Conservation (phyloP, 2,113 vertebrate species). For the Paramormyrops kingsleyae region DNA sequence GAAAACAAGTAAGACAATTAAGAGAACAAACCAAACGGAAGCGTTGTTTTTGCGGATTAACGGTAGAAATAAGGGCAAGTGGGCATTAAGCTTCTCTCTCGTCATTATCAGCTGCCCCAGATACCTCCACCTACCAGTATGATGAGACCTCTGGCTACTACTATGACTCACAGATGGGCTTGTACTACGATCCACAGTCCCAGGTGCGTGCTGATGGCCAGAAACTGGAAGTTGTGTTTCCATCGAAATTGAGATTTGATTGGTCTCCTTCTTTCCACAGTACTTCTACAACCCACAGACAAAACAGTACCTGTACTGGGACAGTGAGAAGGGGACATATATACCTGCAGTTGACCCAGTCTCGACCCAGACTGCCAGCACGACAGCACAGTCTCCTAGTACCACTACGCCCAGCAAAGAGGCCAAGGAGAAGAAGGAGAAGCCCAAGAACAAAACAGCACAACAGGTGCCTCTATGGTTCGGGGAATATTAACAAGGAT, state of each 20-base stretch:
- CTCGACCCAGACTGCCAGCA: slow-evolving; percentile 13
- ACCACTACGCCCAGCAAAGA: slow-evolving; percentile 28
- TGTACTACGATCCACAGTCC: slow-evolving; percentile 92
- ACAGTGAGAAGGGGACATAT: slow-evolving; percentile 87
- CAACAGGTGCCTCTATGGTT: slow-evolving; percentile 71
- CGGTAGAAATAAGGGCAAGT: not conserved
- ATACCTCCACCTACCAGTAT: slow-evolving; percentile 91
- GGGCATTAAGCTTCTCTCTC: not conserved
- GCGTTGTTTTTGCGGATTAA: not conserved
- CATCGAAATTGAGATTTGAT: not conserved
- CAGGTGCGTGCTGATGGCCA: slow-evolving; percentile 66
- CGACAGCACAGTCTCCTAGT: not conserved
- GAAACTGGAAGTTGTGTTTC: not conserved
- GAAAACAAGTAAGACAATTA: slow-evolving; percentile 22
- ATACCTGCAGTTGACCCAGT: slow-evolving; percentile 68
- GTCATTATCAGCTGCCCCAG: slow-evolving; percentile 69
- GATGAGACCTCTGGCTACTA: slow-evolving; percentile 97
- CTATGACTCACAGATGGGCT: slow-evolving; percentile 85
- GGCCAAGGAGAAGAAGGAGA: slow-evolving; percentile 90
- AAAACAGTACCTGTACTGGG: slow-evolving; percentile 84
- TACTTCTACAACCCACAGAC: slow-evolving; percentile 66
- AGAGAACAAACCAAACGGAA: not conserved
- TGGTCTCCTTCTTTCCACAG: slow-evolving; percentile 29
- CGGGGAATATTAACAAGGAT: not conserved
- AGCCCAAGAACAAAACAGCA: slow-evolving; percentile 96